Evolutionary conservation across 2,888 invertebrate species (phyloP).

Genomic region (Tenthredo mesomela): DNA sequence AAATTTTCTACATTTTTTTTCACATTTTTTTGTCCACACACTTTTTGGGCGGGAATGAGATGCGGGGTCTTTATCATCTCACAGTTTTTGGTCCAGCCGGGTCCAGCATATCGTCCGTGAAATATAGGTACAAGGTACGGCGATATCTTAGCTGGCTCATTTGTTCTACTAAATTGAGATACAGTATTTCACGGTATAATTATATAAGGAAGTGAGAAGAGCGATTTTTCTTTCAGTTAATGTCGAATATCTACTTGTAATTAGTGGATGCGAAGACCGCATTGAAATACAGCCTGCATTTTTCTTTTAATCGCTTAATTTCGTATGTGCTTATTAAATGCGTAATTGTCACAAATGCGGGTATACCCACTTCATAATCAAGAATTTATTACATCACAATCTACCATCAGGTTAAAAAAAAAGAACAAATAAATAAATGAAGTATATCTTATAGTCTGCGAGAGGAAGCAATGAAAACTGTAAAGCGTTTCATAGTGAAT

Average conservation of each 20-base stretch:
- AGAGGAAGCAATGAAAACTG: conserved; percentile 35
- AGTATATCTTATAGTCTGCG: not conserved
- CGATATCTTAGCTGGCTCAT: not conserved
- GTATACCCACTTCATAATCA: not conserved
- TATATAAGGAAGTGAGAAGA: conserved; percentile 1
- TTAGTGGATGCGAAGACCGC: not conserved
- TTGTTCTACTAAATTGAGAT: conserved; percentile 20
- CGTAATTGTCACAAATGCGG: conserved; percentile 9
- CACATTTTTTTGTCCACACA: not conserved
- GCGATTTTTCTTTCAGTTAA: not conserved
- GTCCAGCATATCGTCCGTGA: not conserved
- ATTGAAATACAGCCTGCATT: not conserved
- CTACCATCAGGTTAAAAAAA: not conserved
- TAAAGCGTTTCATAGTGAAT: not conserved
- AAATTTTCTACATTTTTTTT: not conserved
- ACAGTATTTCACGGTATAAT: not conserved
- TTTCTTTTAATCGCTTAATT: not conserved
- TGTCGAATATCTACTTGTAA: not conserved
- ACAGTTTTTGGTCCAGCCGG: not conserved
- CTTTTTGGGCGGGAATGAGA: not conserved
- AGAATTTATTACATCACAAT: conserved; percentile 18
- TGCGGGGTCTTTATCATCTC: not conserved
- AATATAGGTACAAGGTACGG: not conserved
- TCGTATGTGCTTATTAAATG: not conserved
- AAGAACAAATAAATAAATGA: not conserved